These are phyloP conservation scores for Acanthiza pusilla DNA, from an alignment of 2,797 vertebrate species.

Conservation along the genomic window DNA sequence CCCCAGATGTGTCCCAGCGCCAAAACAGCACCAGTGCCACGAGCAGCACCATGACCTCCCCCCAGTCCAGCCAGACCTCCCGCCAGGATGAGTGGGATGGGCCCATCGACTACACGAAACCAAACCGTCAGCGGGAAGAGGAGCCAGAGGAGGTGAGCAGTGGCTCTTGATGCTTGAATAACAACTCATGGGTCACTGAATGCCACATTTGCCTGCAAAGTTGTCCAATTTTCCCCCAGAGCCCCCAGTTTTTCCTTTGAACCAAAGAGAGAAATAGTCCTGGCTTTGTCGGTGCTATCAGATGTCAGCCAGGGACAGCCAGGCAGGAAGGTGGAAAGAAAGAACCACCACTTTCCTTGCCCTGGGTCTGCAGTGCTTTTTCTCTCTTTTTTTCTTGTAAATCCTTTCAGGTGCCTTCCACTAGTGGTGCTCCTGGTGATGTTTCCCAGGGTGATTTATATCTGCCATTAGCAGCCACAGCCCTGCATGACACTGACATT, in stretches of 20 bases:
- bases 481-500: not conserved
- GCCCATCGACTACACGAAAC: conserved; percentile 97
- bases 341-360: not conserved
- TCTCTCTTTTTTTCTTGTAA: not conserved
- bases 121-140: conserved; percentile 92
- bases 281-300: not conserved
- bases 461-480: not conserved
- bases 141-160: conserved; percentile 89
- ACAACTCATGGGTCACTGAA: not conserved
- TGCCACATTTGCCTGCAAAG: not conserved
- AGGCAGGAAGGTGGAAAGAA: not conserved
- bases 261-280: not conserved
- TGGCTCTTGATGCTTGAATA: not conserved
- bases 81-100: conserved; percentile 97
- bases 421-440: not conserved
- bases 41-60: conserved; percentile 88
- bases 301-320: not conserved
- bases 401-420: not conserved
- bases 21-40: conserved; percentile 86
- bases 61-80: conserved; percentile 85
- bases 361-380: not conserved
- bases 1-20: conserved; percentile 87
- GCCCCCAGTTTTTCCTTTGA: not conserved
- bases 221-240: not conserved
- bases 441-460: not conserved